phyloP scores from a whole-genome alignment of 1,140 invertebrate genomes.

The Cydia splendana region DNA sequence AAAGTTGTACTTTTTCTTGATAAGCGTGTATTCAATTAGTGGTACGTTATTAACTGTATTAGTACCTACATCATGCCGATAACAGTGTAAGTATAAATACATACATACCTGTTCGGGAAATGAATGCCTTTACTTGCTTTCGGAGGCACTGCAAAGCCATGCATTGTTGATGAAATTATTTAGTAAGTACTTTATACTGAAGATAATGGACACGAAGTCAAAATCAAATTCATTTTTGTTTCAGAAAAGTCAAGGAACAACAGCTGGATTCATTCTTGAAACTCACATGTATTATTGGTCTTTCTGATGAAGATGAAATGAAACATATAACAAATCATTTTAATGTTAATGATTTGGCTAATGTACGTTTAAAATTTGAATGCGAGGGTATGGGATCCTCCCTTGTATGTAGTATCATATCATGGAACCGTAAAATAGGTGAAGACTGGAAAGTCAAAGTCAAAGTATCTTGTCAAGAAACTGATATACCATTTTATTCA shows the following conservation, averaged over 20 bases:
- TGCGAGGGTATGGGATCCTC: background rate
- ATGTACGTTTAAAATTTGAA: background rate
- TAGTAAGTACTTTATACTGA: background rate
- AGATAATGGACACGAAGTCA: background rate
- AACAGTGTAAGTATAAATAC: too few species aligned
- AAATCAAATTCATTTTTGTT: background rate
- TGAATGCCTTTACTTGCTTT: too few species aligned
- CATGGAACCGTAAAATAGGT: background rate
- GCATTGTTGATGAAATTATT: too few species aligned
- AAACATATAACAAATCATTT: background rate
- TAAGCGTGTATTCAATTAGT: too few species aligned
- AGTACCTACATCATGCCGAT: too few species aligned
- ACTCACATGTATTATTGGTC: background rate
- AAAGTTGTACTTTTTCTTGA: too few species aligned
- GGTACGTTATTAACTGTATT: too few species aligned
- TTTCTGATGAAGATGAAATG: background rate
- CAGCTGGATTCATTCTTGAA: background rate
- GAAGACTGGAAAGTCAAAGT: background rate
- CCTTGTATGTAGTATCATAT: background rate
- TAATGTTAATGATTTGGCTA: background rate
- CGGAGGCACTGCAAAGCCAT: too few species aligned
- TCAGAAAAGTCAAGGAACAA: slow-evolving; percentile 7
- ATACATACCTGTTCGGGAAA: too few species aligned
- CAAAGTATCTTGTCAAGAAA: background rate
- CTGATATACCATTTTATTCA: background rate